Percentiles rank a stretch among this genome's conserved stretches.
Conservation (phyloP, 2,113 vertebrate genomes). For the Gobiocypris rarus region DNA sequence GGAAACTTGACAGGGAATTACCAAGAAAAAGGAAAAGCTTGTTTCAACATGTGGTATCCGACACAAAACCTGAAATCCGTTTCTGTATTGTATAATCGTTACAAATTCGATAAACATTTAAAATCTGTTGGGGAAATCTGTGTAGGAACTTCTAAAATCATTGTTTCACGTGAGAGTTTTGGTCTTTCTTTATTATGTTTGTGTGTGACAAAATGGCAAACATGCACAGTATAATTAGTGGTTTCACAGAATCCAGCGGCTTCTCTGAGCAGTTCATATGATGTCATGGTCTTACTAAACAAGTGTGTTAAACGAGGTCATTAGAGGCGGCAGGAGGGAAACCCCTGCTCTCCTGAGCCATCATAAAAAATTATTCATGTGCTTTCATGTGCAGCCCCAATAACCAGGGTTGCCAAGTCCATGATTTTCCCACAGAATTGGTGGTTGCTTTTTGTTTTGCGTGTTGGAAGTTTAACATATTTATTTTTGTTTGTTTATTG, state of each 20-base stretch:
- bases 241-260: constrained; percentile 20
- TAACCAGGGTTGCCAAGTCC: neutral
- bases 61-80: neutral
- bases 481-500: too few species aligned
- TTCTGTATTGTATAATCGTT: neutral
- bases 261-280: neutral
- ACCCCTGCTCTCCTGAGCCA: neutral
- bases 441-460: neutral
- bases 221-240: neutral
- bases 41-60: neutral
- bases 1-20: neutral
- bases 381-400: constrained; percentile 1
- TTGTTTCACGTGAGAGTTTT: neutral
- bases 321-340: neutral
- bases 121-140: neutral
- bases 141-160: neutral
- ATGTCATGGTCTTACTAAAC: neutral
- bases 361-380: neutral
- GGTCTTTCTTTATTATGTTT: constrained; percentile 4
- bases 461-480: too few species aligned
- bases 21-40: neutral
- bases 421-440: neutral
- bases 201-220: neutral
- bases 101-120: neutral
- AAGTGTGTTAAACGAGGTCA: constrained; percentile 22